Evolutionary conservation across 2,113 vertebrate genomes (phyloP), one percentile per base, ranked within the genome.

Genomic region (Polypterus senegalus): DNA sequence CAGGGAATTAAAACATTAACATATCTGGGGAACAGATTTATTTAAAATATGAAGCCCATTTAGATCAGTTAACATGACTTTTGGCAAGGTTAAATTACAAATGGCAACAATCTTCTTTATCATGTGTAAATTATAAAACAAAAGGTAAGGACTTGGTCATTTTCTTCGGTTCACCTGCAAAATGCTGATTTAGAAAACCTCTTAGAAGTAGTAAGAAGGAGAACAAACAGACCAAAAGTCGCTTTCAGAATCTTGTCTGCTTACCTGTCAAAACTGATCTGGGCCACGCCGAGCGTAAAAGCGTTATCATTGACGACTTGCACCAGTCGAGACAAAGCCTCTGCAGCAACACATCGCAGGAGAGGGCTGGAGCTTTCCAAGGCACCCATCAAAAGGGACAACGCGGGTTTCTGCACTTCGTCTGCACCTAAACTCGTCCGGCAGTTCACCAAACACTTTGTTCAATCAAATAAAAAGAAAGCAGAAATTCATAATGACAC

Each of bases 181-280:
- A 27, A 27, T 27, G 27, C 27, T 27, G 27, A 27, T 27, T 27
- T 27, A 27, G 27, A 27, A 27, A 27, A 27, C 27, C 27, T 2
- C 27, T 27, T 49, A 49, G 7, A 7, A 60, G 9, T 47, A 49
- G 7, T 9, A 60, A 10, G 7, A 5, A 44, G 4, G 52, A 61
- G 58, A 52, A 27, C 6, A 54, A 47, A 47, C 47, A 61, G 58
- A 52, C 6, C 6, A 54, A 47, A 47, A 27, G 8, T 54, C 9
- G 47, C 45, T 7, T 10, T 54, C 27, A 27, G 27, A 27, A 27
- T 27, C 27, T 27, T 10, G 47, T 60, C 5, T 59, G 76, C 89
- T 77, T 76, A 97, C 93, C 90, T 94, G 76, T 97, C 92, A 67
- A 97, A 93, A 79, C 89, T 95, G 72, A 90, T 75, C 83, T 94